Percentiles rank a stretch among this genome's conserved stretches.
These are phyloP conservation scores for Anser brachyrhynchus DNA, from an alignment of 2,113 vertebrate species.

Conservation along the genomic window DNA sequence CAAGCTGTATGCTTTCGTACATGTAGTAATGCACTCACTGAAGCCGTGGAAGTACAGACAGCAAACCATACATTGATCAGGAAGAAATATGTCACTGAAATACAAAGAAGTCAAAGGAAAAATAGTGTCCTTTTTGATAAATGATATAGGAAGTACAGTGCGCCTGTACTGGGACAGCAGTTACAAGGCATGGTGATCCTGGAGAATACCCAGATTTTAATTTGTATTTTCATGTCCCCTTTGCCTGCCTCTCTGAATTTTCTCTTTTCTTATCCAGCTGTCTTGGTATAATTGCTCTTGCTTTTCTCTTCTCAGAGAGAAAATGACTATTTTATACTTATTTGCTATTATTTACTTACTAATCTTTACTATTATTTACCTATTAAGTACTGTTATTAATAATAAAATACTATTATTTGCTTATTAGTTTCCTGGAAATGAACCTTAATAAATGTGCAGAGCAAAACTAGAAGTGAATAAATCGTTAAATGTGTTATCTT, in stretches of 20 bases:
- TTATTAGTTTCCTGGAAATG: background rate
- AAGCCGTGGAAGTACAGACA: background rate
- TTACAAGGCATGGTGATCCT: background rate
- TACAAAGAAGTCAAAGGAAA: background rate
- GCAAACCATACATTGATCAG: background rate
- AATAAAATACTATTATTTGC: background rate
- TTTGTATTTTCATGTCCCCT: background rate
- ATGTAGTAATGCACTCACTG: fast-evolving
- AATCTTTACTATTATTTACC: background rate
- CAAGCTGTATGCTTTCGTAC: background rate
- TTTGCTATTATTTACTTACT: background rate
- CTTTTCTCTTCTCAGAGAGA: background rate
- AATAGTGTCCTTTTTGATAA: fast-evolving
- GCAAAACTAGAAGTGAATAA: background rate
- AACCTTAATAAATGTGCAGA: background rate
- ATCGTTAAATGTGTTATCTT: background rate
- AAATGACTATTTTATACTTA: background rate
- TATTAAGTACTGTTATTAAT: background rate
- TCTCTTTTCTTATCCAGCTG: background rate
- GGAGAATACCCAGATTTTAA: background rate
- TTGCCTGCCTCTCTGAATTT: background rate
- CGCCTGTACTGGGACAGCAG: background rate
- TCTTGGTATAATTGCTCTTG: background rate
- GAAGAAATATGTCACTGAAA: background rate
- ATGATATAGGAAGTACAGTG: background rate